Conservation (phyloP, 2,797 vertebrate genomes). For the Tauraco hartlaubi region DNA sequence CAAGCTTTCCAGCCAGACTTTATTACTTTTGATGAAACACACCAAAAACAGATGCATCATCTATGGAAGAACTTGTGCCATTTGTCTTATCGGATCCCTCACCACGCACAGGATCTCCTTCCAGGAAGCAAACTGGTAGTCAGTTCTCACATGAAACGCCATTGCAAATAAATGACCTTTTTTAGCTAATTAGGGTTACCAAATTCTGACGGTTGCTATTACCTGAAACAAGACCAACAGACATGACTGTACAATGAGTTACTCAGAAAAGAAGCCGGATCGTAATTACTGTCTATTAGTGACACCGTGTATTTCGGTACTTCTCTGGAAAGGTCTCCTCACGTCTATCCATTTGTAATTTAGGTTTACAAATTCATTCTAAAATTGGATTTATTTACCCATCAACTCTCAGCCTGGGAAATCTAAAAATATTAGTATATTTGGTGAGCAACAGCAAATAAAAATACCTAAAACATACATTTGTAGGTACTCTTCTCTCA, state of each 20-base stretch:
- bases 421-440: not conserved
- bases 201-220: not conserved
- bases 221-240: conserved; percentile 34
- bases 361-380: not conserved
- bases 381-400: not conserved
- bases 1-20: not conserved
- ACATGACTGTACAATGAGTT: not conserved
- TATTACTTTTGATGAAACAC: not conserved
- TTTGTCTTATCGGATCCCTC: too few relatives aligned
- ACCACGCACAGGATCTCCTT: not conserved
- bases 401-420: not conserved
- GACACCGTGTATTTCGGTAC: not conserved
- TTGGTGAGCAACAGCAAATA: not conserved
- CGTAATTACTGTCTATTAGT: conserved; percentile 12
- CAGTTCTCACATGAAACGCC: not conserved
- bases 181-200: conserved; percentile 8
- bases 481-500: not conserved
- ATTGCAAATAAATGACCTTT: not conserved
- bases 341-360: not conserved
- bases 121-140: not conserved
- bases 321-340: conserved; percentile 45
- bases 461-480: not conserved
- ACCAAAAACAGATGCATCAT: not conserved
- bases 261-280: conserved; percentile 8
- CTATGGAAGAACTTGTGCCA: not conserved